Base-by-base conservation (phyloP, 2,113 vertebrate species). In the Nibea coibor region DNA sequence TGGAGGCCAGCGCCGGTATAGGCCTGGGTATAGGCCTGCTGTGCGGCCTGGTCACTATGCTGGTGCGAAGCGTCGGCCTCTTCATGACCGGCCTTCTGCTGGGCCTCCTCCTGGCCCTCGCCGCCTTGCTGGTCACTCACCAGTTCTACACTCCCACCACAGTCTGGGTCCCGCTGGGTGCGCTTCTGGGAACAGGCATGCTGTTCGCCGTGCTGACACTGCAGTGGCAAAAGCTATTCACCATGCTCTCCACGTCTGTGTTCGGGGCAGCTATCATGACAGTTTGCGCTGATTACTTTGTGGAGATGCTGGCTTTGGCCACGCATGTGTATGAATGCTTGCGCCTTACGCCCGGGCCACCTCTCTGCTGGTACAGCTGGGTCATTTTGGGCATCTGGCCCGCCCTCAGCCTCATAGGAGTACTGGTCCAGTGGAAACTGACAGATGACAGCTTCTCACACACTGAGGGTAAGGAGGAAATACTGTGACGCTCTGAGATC, bases 351-450 rank as follows among this genome's bases (percentile, higher is more conserved):
- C 88, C 95, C 0, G 90, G 89, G 4, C 89, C 92, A 20, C 89
- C 92, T 4, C 95, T 96, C 68, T 97, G 97, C 95, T 98, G 97
- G 96, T 96, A 95, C 87, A 96, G 96, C 90, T 97, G 96, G 97
- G 96, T 94, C 75, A 94, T 97, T 80, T 92, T 97, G 90, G 95
- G 93, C 1, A 92, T 96, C 85, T 98, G 97, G 97, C 96, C 96
- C 4, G 73, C 90, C 14, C 95, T 98, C 63, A 95, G 95, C 88
- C 51, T 96, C 22, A 90, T 97, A 78, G 96, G 96, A 75, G 83
- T 93, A 16, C 92, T 97, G 87, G 93, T 97, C 67, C 97, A 97
- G 87, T 97, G 96, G 96, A 97, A 96, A 85, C 90, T 97, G 80
- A 96, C 95, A 0, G 95, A 95, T 10, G 91, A 95, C 79, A 95